Percentiles rank a stretch among this genome's conserved stretches.
Evolutionary conservation across 2,113 vertebrate species (phyloP).

Genomic region (Erythrocercus mccallii): DNA sequence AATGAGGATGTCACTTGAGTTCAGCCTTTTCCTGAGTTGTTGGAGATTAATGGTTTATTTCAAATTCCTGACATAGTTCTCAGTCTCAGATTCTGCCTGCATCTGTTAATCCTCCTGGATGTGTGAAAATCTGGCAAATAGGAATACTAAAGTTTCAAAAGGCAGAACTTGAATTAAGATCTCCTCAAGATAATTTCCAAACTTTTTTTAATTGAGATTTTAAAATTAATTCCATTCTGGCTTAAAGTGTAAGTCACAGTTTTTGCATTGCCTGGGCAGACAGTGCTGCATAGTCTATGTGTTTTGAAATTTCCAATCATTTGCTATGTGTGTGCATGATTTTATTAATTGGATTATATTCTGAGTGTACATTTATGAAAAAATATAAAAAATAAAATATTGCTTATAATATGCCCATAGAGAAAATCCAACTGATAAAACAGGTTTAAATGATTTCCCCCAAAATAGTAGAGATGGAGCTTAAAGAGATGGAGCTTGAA

Average conservation of each 20-base stretch:
- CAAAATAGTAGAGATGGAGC: not conserved
- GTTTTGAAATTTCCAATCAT: not conserved
- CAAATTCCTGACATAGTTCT: conserved; percentile 53
- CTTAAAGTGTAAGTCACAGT: not conserved
- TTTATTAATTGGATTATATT: conserved; percentile 26
- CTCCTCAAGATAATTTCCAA: not conserved
- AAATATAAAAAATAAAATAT: not conserved
- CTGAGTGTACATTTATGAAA: not conserved
- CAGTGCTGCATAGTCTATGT: not conserved
- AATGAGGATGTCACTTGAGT: conserved; percentile 16
- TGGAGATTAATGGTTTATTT: conserved; percentile 26
- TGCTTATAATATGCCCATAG: not conserved
- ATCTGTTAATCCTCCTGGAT: conserved; percentile 14
- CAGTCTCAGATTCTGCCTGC: conserved; percentile 1
- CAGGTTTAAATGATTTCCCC: not conserved
- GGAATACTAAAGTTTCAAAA: not conserved
- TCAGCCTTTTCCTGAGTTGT: conserved; percentile 24
- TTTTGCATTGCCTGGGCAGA: not conserved
- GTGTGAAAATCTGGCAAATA: not conserved
- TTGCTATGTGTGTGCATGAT: not conserved
- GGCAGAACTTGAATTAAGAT: not conserved
- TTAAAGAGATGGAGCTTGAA: not conserved
- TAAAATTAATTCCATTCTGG: not conserved
- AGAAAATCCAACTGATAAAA: not conserved
- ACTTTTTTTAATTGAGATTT: not conserved